Conservation (phyloP, 2,113 vertebrate species). For the Nematolebias whitei region DNA sequence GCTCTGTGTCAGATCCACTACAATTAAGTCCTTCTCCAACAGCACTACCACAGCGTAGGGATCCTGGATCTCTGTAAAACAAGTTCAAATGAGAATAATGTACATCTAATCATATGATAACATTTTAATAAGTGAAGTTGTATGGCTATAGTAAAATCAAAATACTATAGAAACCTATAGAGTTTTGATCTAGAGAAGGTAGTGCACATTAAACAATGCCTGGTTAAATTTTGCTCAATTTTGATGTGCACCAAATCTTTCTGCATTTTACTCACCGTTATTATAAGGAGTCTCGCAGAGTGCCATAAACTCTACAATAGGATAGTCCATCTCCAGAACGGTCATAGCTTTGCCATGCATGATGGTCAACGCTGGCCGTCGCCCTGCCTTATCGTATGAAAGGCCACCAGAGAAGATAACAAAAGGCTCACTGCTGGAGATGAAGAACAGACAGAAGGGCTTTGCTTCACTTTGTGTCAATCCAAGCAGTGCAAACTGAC, state of each 20-base stretch:
- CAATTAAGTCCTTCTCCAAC: slow-evolving; percentile 94
- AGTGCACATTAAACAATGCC: too few relatives aligned
- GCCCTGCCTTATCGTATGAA: slow-evolving; percentile 93
- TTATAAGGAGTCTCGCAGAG: slow-evolving; percentile 97
- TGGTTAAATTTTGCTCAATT: neutral
- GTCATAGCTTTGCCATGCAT: slow-evolving; percentile 99
- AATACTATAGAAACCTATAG: too few relatives aligned
- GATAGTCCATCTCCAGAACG: slow-evolving; percentile 98
- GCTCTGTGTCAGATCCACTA: slow-evolving; percentile 94
- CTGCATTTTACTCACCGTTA: slow-evolving; percentile 85
- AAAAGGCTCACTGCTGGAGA: slow-evolving; percentile 88
- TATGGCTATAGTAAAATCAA: too few relatives aligned
- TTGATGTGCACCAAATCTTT: slow-evolving; percentile 4
- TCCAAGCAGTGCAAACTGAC: neutral
- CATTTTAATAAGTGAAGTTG: too few relatives aligned
- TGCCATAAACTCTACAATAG: slow-evolving; percentile 96
- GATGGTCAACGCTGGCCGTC: slow-evolving; percentile 94
- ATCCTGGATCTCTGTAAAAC: slow-evolving; percentile 89
- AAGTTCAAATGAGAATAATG: slow-evolving; percentile 14
- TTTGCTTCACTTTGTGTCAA: neutral
- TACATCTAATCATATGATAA: too few relatives aligned
- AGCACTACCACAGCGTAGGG: slow-evolving; percentile 94
- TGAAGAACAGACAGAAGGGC: slow-evolving; percentile 2
- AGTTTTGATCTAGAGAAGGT: neutral
- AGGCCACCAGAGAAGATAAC: slow-evolving; percentile 96